phyloP scores from a whole-genome alignment of 30 jellyfish, hydroid and myxozoan species.

The Catostylus mosaicus region DNA sequence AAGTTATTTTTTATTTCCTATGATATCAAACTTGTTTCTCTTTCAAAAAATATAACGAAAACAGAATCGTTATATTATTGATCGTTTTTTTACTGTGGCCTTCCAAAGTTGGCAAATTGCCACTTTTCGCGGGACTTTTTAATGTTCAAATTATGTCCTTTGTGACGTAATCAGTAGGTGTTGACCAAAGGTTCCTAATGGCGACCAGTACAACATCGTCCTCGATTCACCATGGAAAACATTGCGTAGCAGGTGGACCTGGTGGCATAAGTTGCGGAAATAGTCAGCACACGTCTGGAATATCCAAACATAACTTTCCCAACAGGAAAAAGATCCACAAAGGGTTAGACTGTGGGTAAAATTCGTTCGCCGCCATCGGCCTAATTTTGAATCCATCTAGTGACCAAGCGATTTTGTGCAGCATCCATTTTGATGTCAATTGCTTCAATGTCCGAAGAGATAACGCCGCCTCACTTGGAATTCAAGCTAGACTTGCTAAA shows the following conservation, averaged over 20 bases:
- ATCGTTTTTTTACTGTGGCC: not conserved
- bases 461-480: slow-evolving; percentile 37
- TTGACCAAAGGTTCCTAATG: slow-evolving; percentile 10
- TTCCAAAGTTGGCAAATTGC: not conserved
- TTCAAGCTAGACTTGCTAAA: slow-evolving; percentile 11
- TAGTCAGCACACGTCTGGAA: slow-evolving; percentile 16
- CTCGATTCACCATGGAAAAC: slow-evolving; percentile 6
- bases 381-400: slow-evolving; percentile 6
- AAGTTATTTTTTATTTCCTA: not conserved
- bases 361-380: slow-evolving; percentile 27
- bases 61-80: too few species aligned
- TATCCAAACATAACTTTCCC: slow-evolving; percentile 10
- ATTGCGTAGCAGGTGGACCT: slow-evolving; percentile 29
- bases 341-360: too few species aligned
- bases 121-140: not conserved
- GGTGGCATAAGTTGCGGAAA: slow-evolving; percentile 30
- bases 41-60: not conserved
- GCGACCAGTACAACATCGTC: slow-evolving; percentile 3
- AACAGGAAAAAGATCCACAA: not conserved
- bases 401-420: slow-evolving; percentile 12
- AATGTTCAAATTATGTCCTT: not conserved
- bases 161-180: slow-evolving; percentile 23
- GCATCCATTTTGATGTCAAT: slow-evolving; percentile 28
- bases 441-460: slow-evolving; percentile 18
- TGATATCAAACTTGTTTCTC: not conserved